These are phyloP conservation scores for Ifrita kowaldi DNA, from an alignment of 2,113 vertebrate species.

Conservation along the genomic window DNA sequence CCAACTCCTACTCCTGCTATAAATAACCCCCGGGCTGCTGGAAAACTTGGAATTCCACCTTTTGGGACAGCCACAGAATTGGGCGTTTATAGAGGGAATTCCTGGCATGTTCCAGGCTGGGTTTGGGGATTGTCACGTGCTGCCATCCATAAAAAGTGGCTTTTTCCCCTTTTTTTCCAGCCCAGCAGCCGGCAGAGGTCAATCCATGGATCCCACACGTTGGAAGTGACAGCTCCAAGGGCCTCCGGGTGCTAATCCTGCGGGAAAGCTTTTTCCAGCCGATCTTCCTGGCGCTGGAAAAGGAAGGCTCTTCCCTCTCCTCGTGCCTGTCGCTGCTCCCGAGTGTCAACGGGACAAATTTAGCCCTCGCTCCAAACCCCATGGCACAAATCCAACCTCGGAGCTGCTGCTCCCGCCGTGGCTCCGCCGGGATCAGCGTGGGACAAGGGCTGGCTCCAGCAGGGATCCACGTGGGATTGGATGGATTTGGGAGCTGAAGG, in stretches of 20 bases:
- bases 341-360: neutral
- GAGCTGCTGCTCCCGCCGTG: neutral
- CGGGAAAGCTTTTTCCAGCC: neutral
- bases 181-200: neutral
- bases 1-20: neutral
- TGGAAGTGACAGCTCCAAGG: neutral
- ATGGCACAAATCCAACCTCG: neutral
- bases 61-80: neutral
- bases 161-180: rapidly evolving
- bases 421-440: neutral
- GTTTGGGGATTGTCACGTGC: neutral
- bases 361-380: neutral
- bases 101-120: neutral
- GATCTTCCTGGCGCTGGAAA: neutral
- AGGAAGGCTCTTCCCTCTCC: neutral
- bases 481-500: neutral
- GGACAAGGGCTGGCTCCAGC: neutral
- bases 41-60: neutral
- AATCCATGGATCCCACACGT: neutral
- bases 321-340: neutral
- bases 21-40: neutral
- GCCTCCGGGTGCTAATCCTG: neutral
- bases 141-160: neutral
- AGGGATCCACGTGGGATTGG: neutral
- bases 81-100: neutral